Base-by-base conservation (phyloP, 2,888 invertebrate species). In the Eupithecia dodoneata region DNA sequence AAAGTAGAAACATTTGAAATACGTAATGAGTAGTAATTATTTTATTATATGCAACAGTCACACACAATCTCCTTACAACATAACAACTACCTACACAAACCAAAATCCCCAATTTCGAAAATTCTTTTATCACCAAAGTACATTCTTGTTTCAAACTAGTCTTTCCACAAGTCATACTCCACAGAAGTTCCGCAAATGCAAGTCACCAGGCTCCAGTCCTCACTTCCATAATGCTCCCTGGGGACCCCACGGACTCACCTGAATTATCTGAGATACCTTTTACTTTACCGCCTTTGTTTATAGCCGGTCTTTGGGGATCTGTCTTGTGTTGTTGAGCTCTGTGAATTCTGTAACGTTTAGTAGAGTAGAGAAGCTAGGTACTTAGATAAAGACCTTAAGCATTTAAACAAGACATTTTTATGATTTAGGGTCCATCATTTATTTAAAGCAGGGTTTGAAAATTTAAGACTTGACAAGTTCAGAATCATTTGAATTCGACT, bases 261-360 rank as follows among this genome's bases (percentile, higher is more conserved):
- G 93, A 92, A 91, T 86, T 84, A 82, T 82, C 85, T 83, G 80
- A 80, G 83, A 85, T 81, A 84, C 88, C 92, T 91, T 93, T 93
- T 91, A 91, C 87, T 91, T 87, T 85, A 88, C 90, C 92, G 91
- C 83, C 84, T 90, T 92, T 93, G 89, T 89, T 90, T 89, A 81
- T 79, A 73, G 59, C 75, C 55, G 63, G 77, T 74, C 82, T 78
- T 77, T 79, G 30, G 78, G 76, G 81, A 66, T 79, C 76, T 74
- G 78, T 79, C 73, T 79, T 71, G 41, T 41, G 42, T 10, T 66
- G 15, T 41, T 42, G 6, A 59, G 66, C 41, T 66, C 18, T 7
- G 55, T 59, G n/a, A 3, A n/a, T 55, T 55, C 9, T 66, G 18
- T 15, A 15, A 42, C 2, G 66, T 66, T 42, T 42, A 15, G 65